Evolutionary conservation across 2,888 invertebrate species (phyloP), one percentile per base, ranked within the genome.

Genomic region (Microctonus hyperodae): DNA sequence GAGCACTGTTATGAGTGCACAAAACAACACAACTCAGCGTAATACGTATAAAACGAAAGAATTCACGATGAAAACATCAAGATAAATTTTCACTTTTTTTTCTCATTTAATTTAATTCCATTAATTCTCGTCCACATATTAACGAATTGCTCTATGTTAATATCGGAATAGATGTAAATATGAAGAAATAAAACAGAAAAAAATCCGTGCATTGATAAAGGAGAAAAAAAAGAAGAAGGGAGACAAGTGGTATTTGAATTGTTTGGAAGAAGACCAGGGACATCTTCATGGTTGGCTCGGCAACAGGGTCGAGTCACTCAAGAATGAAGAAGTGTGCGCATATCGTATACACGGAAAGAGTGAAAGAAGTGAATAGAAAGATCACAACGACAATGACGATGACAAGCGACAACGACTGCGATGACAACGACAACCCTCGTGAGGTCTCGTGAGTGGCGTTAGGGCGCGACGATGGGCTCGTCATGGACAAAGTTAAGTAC

Each of bases 221-320:
- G 10, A 23, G 51, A 11, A 50, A 23, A 23, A 23, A 22, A 23
- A 22, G 11, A 25, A 25, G 23, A 51, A 25, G 13, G 51, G 25
- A 10, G 25, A 23, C 51, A 51, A 28, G 28, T 28, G 55, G 16
- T 9, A 44, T 44, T 16, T 55, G 16, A 13, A 28, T 16, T 55
- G 25, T 55, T 55, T 11, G 6, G 33, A 55, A 28, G 31, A 55
- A n/a, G 55, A 55, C 55, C 55, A 68, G 61, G 68, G 68, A 68
- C 69, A 67, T 70, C 72, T 65, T 69, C 67, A 70, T 67, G 70
- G 67, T 73, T 74, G 71, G 70, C 69, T 70, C 73, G 68, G 73
- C 74, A 73, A 76, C 72, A 67, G 71, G 70, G 73, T 72, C 73
- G 72, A 71, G 59, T 23, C 62, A 67, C 50, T 67, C 35, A 53